phyloP scores from a whole-genome alignment of 2,797 vertebrate species.

The Coreius guichenoti region DNA sequence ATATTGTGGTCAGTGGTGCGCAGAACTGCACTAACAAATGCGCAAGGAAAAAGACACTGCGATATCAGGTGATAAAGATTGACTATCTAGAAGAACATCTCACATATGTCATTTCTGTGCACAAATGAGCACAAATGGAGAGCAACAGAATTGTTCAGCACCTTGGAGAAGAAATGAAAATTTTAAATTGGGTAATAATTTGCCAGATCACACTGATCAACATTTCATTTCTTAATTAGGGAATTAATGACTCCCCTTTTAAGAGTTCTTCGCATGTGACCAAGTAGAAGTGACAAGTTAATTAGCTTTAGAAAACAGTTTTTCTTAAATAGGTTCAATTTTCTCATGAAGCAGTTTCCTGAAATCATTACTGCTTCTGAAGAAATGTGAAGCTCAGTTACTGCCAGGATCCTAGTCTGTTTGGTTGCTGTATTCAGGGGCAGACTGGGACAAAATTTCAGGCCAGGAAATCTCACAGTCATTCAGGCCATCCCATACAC shows the following conservation, averaged over 20 bases:
- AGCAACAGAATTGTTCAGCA: slow-evolving; percentile 10
- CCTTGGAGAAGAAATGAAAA: slow-evolving; percentile 18
- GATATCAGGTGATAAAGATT: slow-evolving; percentile 19
- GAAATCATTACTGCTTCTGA: slow-evolving; percentile 10
- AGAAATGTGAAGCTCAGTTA: background rate
- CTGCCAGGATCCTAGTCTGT: background rate
- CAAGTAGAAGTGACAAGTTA: slow-evolving; percentile 17
- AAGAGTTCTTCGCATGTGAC: slow-evolving; percentile 24
- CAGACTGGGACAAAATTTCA: no score
- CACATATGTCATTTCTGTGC: slow-evolving; percentile 16
- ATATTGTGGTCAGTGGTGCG: background rate
- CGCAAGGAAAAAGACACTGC: background rate
- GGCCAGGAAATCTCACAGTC: no score
- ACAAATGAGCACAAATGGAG: slow-evolving; percentile 13
- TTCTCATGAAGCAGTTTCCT: background rate
- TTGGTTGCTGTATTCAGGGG: background rate
- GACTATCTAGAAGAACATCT: background rate
- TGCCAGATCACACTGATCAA: slow-evolving; percentile 21
- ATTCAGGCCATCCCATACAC: no score
- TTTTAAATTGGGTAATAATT: slow-evolving; percentile 1
- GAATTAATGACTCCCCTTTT: slow-evolving; percentile 40
- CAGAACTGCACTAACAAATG: slow-evolving; percentile 16
- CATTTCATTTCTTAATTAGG: slow-evolving; percentile 7
- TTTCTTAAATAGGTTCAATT: background rate
- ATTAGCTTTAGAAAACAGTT: slow-evolving; percentile 25